Evolutionary conservation across 2,888 invertebrate genomes (phyloP).

Genomic region (Thysanoteuthis rhombus): DNA sequence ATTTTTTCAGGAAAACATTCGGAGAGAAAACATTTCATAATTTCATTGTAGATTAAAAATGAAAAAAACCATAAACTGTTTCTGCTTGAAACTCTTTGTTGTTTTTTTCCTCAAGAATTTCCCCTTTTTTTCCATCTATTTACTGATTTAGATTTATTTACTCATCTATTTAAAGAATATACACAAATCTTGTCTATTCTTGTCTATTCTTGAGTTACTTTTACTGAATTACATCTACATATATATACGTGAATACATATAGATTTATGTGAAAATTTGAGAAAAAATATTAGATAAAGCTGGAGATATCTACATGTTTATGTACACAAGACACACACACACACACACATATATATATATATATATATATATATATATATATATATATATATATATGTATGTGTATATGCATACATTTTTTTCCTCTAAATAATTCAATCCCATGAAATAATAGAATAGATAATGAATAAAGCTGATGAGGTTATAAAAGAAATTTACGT

Average conservation of each 20-base stretch:
- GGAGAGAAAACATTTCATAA: too few species aligned
- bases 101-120: too few species aligned
- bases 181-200: too few species aligned
- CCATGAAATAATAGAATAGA: background rate
- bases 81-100: too few species aligned
- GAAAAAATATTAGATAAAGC: too few species aligned
- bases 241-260: background rate
- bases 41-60: too few species aligned
- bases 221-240: background rate
- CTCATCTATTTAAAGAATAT: background rate
- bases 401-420: background rate
- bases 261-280: background rate
- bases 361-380: background rate
- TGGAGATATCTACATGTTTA: too few species aligned
- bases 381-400: background rate
- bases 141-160: background rate
- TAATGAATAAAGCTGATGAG: conserved; percentile 12
- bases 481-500: background rate
- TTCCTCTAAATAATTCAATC: background rate
- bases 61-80: too few species aligned
- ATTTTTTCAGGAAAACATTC: too few species aligned
- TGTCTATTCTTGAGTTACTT: background rate
- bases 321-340: too few species aligned
- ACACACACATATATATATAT: background rate
- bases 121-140: too few species aligned